Evolutionary conservation across 35 echinoderm and acorn worm genomes (phyloP), one percentile per base, ranked within the genome.

Genomic region (Hemicentrotus pulcherrimus): DNA sequence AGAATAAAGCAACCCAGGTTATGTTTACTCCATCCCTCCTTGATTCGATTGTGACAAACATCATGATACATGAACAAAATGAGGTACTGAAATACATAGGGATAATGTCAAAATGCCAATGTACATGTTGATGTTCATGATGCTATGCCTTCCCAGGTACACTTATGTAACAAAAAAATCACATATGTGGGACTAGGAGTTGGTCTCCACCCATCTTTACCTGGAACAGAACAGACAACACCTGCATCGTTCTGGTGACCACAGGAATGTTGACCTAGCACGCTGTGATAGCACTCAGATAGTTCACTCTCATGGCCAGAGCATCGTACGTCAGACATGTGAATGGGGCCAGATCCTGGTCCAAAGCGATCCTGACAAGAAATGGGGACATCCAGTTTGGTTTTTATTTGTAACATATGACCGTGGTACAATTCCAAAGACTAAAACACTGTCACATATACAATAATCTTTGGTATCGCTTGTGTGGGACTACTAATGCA

Each of bases 141-240:
- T n/a, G 2, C 50, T 41, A 41, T 41, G 35, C 35, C 35, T 41
- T 41, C 35, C 35, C 35, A 41, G 35, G 3, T 41, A 41, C 35
- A 41, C 35, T 41, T 41, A 41, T 41, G 35, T 3, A 41, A 55
- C 7, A 55, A 55, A 12, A 55, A 55, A 14, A 15, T 55, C 50
- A 55, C 10, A 55, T 55, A 15, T 55, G 10, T 55, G 50, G 15
- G 50, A 10, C 10, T 55, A 12, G 0, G 50, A 55, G 35, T 41
- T 41, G 35, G 35, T 41, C 50, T 55, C 50, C 32, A 86, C 24
- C 86, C 5, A 8, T 86, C 7, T 86, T 5, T 58, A 93, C 91
- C 91, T 93, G 91, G 91, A 31, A 58, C 91, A 5, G 91, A 93
- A 14, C 91, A 93, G 12, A 93, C 46, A 31, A 93, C 46, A 32